Percentiles rank a stretch among this genome's conserved stretches.
Conservation (phyloP, 2,113 vertebrate species). For the Stomatorhinus ivindoensis region DNA sequence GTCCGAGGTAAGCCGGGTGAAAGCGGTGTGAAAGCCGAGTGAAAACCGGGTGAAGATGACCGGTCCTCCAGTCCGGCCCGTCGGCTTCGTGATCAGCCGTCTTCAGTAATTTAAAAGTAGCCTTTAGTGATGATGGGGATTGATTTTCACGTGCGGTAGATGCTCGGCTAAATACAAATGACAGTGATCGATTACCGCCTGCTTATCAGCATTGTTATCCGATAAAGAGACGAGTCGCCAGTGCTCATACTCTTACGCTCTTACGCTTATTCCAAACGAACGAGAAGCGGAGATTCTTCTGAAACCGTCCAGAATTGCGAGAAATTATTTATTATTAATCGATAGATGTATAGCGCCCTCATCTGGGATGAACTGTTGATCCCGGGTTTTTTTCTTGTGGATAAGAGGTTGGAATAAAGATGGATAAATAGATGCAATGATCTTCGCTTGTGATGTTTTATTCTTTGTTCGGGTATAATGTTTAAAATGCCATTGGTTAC, state of each 20-base stretch:
- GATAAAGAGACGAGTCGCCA: background rate
- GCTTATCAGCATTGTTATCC: background rate
- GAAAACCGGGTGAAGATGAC: too few species aligned
- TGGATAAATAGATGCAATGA: background rate
- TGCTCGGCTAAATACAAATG: background rate
- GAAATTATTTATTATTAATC: conserved; percentile 3
- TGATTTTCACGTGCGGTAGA: background rate
- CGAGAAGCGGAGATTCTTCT: background rate
- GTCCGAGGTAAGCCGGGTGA: conserved; percentile 47
- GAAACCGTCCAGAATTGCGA: background rate
- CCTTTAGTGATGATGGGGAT: background rate
- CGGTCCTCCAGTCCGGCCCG: background rate
- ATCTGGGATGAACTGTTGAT: conserved; percentile 9
- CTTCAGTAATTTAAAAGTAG: background rate
- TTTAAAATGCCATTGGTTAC: background rate
- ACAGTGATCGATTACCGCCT: background rate
- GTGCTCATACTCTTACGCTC: background rate
- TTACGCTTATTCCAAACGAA: background rate
- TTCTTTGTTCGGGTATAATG: background rate
- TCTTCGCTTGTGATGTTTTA: background rate
- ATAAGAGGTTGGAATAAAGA: background rate
- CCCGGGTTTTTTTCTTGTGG: background rate
- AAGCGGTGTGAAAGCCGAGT: too few species aligned
- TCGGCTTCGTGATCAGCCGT: background rate
- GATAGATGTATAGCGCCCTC: conserved; percentile 11